Base-by-base conservation (phyloP, 2,888 invertebrate species). In the Cheilosia vernalis region DNA sequence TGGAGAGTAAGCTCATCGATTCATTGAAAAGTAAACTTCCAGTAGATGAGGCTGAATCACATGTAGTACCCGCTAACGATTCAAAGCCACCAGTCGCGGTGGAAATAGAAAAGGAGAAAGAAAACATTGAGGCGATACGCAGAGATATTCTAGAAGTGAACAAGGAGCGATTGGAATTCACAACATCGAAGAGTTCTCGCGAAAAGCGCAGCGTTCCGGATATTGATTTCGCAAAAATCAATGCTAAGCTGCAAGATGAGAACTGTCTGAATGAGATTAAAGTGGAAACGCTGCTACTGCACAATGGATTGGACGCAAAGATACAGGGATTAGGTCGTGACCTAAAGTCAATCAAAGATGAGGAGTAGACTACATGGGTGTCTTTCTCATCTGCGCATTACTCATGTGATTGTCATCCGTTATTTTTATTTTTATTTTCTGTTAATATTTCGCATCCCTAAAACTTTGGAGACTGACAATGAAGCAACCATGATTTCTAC, bases 81-180 rank as follows among this genome's bases (percentile, higher is more conserved):
- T 19, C 40, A 2, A 80, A 84, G n/a, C 19, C 37, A 58, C 44
- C 51, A 30, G 21, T 30, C n/a, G 1, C 19, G 15, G 56, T 17
- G 7, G 55, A 66, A 60, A 33, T 21, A 40, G 77, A 87, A 24
- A 55, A 64, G 0, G 87, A 87, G 0, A 88, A 88, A 56, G 87
- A 88, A 17, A 90, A 91, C 60, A 89, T 90, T 6, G 91, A 92
- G 60, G 89, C 90, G 13, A 90, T 91, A 19, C 88, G 91, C 6
- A 86, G 91, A 0, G 92, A 92, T 33, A 87, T 92, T 73, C 81
- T 91, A n/a, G 90, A 90, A 42, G 47, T 89, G 0, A 89, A 88
- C 9, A 63, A 80, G 7, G 77, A 86, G 47, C 67, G 81, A 13
- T 4, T 53, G 5, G 81, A 87, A 6, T 61, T 66, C 15, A 74